Base-by-base conservation (phyloP, 2,113 vertebrate species). In the Orcinus orca region DNA sequence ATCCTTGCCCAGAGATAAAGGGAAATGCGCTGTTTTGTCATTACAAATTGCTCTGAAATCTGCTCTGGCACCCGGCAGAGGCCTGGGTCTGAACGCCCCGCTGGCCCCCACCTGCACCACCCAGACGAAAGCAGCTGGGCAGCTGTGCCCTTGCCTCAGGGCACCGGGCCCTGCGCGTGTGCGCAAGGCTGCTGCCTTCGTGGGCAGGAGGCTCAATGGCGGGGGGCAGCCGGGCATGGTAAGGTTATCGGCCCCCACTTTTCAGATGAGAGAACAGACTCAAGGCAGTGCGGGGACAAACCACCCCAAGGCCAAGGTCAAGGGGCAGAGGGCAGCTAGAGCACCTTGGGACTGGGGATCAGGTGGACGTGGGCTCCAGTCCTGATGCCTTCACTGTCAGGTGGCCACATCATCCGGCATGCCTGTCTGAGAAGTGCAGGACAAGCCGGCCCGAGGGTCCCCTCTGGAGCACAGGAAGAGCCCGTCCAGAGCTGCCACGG, bases 1-100 rank as follows among this genome's bases (percentile, higher is more conserved):
- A 96, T 74, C 90, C 86, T 93, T 67, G 91, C 95, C 90, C 89
- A 44, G 82, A 97, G 96, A 96, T 93, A 92, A 90, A 96, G 97
- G 88, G 65, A 65, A 55, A 65, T 2, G 31, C 36, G 68, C 65
- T 71, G 74, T 96, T 85, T 89, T 67, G 1, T 88, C 93, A 67
- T n/a, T 62, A 94, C 96, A 96, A 89, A 96, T 92, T 95, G 93
- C 65, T 88, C 76, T 87, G 79, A 80, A 84, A 71, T 83, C 77
- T 1, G 36, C 87, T 74, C 87, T 36, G 89, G 95, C 88, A 63
- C 80, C 23, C 2, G 31, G 85, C 33, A 44, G 36, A 15, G 79
- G 87, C 83, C 73, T 62, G 74, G 63, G 92, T 55, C 25, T 36
- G 36, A 80, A 60, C 0, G 23, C 63, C 33, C 50, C 13, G 58